phyloP scores from a whole-genome alignment of 1,140 invertebrate species.

The Brachionus sp. region DNA sequence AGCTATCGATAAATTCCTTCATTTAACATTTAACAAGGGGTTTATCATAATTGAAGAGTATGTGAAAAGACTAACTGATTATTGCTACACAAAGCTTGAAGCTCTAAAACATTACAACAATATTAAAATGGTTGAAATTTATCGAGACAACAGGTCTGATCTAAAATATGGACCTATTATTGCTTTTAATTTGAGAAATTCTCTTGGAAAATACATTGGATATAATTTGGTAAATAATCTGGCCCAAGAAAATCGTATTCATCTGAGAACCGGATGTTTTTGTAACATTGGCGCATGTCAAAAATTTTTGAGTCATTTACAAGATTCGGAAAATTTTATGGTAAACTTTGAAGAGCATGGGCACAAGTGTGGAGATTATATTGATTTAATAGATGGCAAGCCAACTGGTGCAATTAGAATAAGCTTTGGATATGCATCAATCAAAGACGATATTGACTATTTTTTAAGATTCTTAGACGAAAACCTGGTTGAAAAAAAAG shows the following conservation, averaged over 20 bases:
- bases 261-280: conserved; percentile 86
- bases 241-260: conserved; percentile 78
- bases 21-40: conserved; percentile 52
- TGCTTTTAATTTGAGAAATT: conserved; percentile 78
- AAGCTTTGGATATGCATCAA: conserved; percentile 78
- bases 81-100: conserved; percentile 67
- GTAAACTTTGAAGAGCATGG: conserved; percentile 63
- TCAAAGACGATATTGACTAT: background rate
- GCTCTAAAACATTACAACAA: conserved; percentile 72
- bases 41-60: background rate
- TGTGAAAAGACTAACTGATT: conserved; percentile 65
- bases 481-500: conserved; percentile 18
- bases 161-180: conserved; percentile 76
- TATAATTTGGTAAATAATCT: conserved; percentile 81
- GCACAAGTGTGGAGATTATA: conserved; percentile 84
- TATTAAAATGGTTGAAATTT: conserved; percentile 68
- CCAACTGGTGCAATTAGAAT: conserved; percentile 86
- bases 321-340: conserved; percentile 27
- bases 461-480: conserved; percentile 22
- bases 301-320: conserved; percentile 65
- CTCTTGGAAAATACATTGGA: conserved; percentile 75
- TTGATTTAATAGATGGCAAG: conserved; percentile 78
- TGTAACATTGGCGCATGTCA: conserved; percentile 95
- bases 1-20: conserved; percentile 70
- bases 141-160: conserved; percentile 68